A percentile compares a stretch with the other conserved stretches of the same genome.
These are phyloP conservation scores for Uria aalge DNA, from an alignment of 2,113 vertebrate species.

Conservation along the genomic window DNA sequence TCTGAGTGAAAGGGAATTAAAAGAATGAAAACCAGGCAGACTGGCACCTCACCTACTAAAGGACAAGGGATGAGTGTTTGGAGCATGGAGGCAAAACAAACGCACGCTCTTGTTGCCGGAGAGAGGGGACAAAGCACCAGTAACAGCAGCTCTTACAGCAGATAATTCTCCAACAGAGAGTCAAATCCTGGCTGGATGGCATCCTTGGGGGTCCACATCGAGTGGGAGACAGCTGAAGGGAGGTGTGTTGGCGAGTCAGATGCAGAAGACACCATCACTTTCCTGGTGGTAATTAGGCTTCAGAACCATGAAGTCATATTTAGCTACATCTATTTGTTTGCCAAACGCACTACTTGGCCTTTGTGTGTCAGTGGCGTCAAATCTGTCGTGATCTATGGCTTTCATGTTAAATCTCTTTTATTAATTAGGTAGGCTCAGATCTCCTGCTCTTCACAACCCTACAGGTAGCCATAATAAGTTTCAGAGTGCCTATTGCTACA, in stretches of 20 bases:
- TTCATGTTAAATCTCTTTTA: background rate
- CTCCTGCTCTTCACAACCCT: background rate
- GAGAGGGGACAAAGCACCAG: background rate
- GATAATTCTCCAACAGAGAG: background rate
- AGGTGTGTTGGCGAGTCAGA: background rate
- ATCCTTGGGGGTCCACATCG: accelerated
- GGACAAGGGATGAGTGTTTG: background rate
- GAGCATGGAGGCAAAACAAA: background rate
- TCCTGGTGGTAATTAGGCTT: background rate
- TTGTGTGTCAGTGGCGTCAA: background rate
- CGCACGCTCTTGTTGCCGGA: background rate
- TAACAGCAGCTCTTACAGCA: background rate
- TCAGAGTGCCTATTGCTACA: background rate
- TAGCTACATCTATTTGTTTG: background rate
- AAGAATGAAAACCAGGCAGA: background rate
- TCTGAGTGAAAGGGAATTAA: background rate
- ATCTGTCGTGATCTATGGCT: background rate
- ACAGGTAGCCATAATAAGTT: background rate
- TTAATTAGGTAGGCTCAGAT: background rate
- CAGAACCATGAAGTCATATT: background rate
- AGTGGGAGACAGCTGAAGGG: background rate
- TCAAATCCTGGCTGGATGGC: background rate
- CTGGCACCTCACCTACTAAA: background rate
- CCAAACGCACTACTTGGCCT: background rate
- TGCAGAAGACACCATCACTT: background rate